Evolutionary conservation across 2,797 vertebrate species (phyloP).

Genomic region (Molothrus aeneus): DNA sequence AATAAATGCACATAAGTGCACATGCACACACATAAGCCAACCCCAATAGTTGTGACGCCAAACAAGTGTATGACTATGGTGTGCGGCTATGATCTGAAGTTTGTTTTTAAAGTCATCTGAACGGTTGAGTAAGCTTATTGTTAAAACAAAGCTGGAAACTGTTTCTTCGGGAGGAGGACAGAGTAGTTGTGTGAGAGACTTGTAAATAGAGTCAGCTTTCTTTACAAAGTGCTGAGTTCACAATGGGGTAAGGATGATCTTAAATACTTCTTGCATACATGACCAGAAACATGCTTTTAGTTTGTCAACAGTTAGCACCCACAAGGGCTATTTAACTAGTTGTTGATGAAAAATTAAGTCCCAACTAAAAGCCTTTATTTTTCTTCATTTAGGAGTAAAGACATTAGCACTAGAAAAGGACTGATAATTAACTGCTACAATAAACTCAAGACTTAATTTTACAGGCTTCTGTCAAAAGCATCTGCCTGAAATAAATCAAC

Average conservation of each 20-base stretch:
- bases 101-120: constrained; percentile 52
- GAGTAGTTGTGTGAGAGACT: constrained; percentile 37
- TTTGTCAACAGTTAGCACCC: constrained; percentile 36
- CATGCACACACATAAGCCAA: background rate
- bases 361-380: constrained; percentile 54
- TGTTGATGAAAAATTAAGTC: constrained; percentile 61
- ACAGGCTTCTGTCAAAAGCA: constrained; percentile 84
- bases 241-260: background rate
- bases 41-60: background rate
- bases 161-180: constrained; percentile 43
- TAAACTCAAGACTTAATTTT: constrained; percentile 85
- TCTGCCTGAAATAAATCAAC: constrained; percentile 87
- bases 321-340: constrained; percentile 49
- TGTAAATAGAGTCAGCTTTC: constrained; percentile 59
- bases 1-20: background rate
- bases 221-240: constrained; percentile 39
- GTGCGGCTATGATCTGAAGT: background rate
- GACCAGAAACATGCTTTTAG: constrained; percentile 49
- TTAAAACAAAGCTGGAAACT: constrained; percentile 69
- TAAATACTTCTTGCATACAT: constrained; percentile 2
- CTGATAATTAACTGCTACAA: constrained; percentile 79
- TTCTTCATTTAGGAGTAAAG: constrained; percentile 69
- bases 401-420: constrained; percentile 73
- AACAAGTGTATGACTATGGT: background rate
- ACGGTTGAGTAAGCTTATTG: constrained; percentile 69